A percentile compares a stretch with the other conserved stretches of the same genome.
Conservation (phyloP, 92 coral and sea anemone species). For the Isaurus tuberculatus region DNA sequence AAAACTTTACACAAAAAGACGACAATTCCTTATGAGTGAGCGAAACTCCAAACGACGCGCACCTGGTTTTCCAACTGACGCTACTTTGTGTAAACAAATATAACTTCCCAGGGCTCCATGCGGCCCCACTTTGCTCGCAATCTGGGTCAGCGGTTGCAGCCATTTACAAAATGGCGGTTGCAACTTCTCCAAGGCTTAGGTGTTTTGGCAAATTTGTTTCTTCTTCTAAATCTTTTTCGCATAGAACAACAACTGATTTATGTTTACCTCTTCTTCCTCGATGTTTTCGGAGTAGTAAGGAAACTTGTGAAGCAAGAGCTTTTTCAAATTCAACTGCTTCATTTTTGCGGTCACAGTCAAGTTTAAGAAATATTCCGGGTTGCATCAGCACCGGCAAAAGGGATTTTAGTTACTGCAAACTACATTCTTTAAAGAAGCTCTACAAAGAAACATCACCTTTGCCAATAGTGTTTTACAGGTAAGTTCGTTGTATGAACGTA, state of each 20-base stretch:
- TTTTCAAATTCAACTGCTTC: not conserved
- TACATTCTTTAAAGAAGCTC: conserved; percentile 10
- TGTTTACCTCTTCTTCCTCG: not conserved
- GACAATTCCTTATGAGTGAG: not conserved
- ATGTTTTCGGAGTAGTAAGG: not conserved
- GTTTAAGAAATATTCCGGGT: not conserved
- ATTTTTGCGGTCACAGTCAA: not conserved
- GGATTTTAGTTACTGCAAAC: conserved; percentile 31
- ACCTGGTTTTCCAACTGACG: conserved; percentile 48
- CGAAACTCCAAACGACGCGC: conserved; percentile 31
- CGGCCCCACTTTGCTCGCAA: not conserved
- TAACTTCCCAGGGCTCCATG: conserved; percentile 22
- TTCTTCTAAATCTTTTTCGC: not conserved
- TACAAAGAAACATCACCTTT: conserved; percentile 7
- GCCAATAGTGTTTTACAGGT: conserved; percentile 2
- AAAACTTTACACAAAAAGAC: conserved; percentile 7
- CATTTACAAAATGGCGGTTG: conserved; percentile 36
- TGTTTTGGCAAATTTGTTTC: not conserved
- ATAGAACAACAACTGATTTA: not conserved
- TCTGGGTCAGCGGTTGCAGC: conserved; percentile 27
- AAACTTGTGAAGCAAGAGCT: not conserved
- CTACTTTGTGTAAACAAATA: conserved; percentile 47
- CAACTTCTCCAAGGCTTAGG: not conserved
- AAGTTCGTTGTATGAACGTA: not conserved
- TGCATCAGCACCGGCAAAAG: not conserved